A percentile compares a stretch with the other conserved stretches of the same genome.
phyloP scores from a whole-genome alignment of 2,888 invertebrate genomes.

The Caenorhabditis zanzibari region DNA sequence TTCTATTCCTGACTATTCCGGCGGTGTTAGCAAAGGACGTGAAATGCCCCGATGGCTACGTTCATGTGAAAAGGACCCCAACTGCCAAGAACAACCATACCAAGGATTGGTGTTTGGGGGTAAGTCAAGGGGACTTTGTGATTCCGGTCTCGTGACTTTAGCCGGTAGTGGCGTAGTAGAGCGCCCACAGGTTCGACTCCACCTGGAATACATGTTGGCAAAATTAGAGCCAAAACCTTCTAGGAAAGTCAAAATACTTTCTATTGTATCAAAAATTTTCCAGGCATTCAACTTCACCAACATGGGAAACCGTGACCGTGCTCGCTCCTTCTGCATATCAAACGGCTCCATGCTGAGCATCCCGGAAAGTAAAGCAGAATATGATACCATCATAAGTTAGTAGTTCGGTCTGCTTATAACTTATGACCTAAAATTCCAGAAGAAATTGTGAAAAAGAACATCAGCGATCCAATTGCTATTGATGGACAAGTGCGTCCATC shows the following conservation, averaged over 20 bases:
- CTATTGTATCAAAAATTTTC: too few species aligned
- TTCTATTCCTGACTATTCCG: too few species aligned
- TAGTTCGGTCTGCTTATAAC: background rate
- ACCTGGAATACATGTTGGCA: too few species aligned
- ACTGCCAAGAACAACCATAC: conserved; percentile 30
- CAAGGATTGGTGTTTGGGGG: conserved; percentile 32
- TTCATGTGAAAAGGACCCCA: conserved; percentile 3
- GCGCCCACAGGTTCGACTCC: too few species aligned
- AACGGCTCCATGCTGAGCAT: background rate
- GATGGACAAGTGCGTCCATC: conserved; percentile 10
- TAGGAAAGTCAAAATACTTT: too few species aligned
- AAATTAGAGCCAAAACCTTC: too few species aligned
- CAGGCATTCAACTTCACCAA: background rate
- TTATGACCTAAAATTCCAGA: background rate
- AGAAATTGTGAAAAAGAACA: background rate
- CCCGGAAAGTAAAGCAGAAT: conserved; percentile 1
- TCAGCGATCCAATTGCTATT: background rate
- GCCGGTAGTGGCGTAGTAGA: too few species aligned
- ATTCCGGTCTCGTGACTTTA: background rate
- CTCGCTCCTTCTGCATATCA: background rate
- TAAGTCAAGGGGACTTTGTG: background rate
- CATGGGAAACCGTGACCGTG: conserved; percentile 14
- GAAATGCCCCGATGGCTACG: conserved; percentile 22
- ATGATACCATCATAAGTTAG: background rate
- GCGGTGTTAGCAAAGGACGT: background rate